phyloP scores from a whole-genome alignment of 2,113 vertebrate species.

The Eleginops maclovinus region DNA sequence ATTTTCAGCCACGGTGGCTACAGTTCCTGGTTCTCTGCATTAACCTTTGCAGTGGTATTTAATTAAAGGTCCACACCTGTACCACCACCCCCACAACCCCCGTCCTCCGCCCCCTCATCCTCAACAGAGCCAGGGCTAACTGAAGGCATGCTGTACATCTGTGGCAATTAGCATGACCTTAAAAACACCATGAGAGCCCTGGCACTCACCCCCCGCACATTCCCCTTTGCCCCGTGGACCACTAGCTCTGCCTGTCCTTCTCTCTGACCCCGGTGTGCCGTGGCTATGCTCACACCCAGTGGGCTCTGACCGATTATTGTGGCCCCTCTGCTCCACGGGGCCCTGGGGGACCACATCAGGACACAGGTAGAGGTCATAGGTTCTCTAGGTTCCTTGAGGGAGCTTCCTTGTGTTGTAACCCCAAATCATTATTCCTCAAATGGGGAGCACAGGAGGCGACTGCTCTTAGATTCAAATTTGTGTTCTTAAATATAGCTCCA shows the following conservation, averaged over 20 bases:
- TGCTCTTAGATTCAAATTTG: conserved; percentile 39
- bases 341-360: conserved; percentile 62
- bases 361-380: conserved; percentile 74
- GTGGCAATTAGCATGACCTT: conserved; percentile 87
- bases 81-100: conserved; percentile 58
- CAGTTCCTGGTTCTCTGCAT: conserved; percentile 75
- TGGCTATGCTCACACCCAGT: conserved; percentile 65
- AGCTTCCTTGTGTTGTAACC: conserved; percentile 48
- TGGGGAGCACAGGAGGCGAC: conserved; percentile 14
- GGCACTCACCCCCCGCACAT: conserved; percentile 41
- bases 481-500: conserved; percentile 5
- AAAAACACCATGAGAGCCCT: conserved; percentile 71
- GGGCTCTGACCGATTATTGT: conserved; percentile 70
- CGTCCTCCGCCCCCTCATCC: conserved; percentile 37
- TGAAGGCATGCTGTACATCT: conserved; percentile 67
- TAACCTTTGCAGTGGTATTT: conserved; percentile 87
- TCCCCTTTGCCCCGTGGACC: conserved; percentile 65
- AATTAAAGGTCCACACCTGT: conserved; percentile 87
- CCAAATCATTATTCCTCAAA: conserved; percentile 66
- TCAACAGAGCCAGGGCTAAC: conserved; percentile 65
- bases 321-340: conserved; percentile 49
- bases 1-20: conserved; percentile 60
- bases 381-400: conserved; percentile 59
- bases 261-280: conserved; percentile 74
- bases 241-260: conserved; percentile 57